A percentile compares a stretch with the other conserved stretches of the same genome.
Conservation (phyloP, 2,113 vertebrate species). For the Castor canadensis region DNA sequence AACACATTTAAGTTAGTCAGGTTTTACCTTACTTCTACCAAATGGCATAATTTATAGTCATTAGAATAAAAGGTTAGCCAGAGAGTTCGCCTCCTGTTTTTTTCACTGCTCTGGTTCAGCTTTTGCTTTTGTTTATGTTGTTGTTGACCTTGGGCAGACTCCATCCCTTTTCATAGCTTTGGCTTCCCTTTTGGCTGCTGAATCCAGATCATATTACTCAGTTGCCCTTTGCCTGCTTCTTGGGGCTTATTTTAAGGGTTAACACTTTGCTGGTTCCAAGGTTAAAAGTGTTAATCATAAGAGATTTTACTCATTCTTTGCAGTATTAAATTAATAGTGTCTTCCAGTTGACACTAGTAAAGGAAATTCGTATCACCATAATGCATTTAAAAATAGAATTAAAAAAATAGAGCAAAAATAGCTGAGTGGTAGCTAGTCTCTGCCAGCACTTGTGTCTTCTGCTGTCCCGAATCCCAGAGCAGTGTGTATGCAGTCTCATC, state of each 20-base stretch:
- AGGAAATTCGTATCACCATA: conserved; percentile 62
- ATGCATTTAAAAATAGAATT: conserved; percentile 71
- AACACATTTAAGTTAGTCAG: not conserved
- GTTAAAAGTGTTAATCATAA: conserved; percentile 44
- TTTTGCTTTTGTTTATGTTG: conserved; percentile 21
- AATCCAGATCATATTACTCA: not conserved
- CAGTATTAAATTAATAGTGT: conserved; percentile 60
- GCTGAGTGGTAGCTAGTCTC: not conserved
- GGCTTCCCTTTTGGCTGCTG: not conserved
- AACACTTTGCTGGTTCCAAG: not conserved
- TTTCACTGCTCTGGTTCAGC: not conserved
- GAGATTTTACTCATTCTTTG: conserved; percentile 64
- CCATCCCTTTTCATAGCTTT: not conserved
- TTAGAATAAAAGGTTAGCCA: not conserved
- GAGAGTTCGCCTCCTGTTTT: not conserved
- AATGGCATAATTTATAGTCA: not conserved
- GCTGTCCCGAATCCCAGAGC: no score
- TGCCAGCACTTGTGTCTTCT: no score
- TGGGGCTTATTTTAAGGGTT: conserved; percentile 27
- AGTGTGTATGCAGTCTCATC: no score
- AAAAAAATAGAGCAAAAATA: conserved; percentile 67
- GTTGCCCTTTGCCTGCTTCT: not conserved
- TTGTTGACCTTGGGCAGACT: not conserved
- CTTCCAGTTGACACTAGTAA: conserved; percentile 65
- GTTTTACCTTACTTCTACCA: not conserved